These are phyloP conservation scores for Helicolenus hilgendorfi DNA, from an alignment of 2,797 vertebrate species.

Conservation along the genomic window DNA sequence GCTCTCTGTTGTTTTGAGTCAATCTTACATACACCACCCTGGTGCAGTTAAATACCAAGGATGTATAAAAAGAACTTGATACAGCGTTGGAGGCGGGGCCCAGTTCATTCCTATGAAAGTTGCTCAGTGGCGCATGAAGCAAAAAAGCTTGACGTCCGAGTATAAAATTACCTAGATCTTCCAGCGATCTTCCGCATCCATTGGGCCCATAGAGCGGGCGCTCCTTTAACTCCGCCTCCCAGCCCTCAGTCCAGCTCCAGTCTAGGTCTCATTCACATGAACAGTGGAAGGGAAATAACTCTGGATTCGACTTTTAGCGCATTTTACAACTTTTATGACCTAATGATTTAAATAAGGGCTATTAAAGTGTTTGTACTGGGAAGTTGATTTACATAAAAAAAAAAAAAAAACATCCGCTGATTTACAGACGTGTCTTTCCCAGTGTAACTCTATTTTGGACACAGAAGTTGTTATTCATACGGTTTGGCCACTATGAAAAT, in stretches of 20 bases:
- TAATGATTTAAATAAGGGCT: background rate
- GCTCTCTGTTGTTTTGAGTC: constrained; percentile 18
- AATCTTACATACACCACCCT: background rate
- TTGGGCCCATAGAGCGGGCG: background rate
- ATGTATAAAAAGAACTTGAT: too few relatives aligned
- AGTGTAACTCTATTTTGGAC: background rate
- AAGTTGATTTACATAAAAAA: background rate
- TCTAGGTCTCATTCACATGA: background rate
- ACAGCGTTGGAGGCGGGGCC: background rate
- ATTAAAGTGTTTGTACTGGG: background rate
- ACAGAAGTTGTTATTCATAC: background rate
- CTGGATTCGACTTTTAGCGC: background rate
- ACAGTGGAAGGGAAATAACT: background rate
- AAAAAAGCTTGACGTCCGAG: background rate
- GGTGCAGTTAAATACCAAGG: background rate
- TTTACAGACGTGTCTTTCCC: too few relatives aligned
- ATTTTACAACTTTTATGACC: background rate
- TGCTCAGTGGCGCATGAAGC: background rate
- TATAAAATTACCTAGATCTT: background rate
- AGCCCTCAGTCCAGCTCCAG: background rate
- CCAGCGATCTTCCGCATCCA: background rate
- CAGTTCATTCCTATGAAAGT: background rate
- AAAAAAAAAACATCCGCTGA: too few relatives aligned
- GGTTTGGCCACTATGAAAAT: background rate
- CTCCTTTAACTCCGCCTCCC: background rate